phyloP scores from a whole-genome alignment of 2,113 vertebrate species.

The Amblyopsis rosae region DNA sequence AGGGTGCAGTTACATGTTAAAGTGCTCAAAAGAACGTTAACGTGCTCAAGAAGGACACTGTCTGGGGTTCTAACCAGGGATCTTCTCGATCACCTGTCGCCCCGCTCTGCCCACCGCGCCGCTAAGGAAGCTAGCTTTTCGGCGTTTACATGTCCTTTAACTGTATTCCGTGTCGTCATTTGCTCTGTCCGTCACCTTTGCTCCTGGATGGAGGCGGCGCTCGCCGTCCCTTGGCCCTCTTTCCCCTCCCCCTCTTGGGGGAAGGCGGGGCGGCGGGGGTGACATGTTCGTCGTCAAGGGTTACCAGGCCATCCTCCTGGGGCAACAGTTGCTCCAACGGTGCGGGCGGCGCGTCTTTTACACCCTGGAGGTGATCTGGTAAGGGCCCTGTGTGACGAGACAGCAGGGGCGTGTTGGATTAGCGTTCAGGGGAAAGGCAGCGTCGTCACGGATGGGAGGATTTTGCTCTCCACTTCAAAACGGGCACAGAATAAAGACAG shows the following conservation, averaged over 20 bases:
- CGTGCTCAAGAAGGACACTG: too few species aligned
- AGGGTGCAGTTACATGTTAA: too few species aligned
- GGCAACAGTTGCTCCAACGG: conserved; percentile 54
- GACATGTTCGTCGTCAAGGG: conserved; percentile 39
- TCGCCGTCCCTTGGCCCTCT: conserved; percentile 76
- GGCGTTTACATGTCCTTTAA: too few species aligned
- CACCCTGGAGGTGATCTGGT: conserved; percentile 78
- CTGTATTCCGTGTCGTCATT: not conserved
- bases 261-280: conserved; percentile 41
- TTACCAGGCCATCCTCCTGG: conserved; percentile 55
- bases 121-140: too few species aligned
- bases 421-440: not conserved
- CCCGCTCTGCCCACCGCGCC: too few species aligned
- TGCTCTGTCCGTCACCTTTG: conserved; percentile 73
- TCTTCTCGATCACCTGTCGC: too few species aligned
- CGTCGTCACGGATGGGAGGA: not conserved
- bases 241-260: conserved; percentile 76
- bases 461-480: not conserved
- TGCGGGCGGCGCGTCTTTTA: conserved; percentile 54
- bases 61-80: too few species aligned
- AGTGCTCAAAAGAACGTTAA: too few species aligned
- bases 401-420: not conserved
- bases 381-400: conserved; percentile 79
- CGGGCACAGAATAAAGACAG: too few species aligned
- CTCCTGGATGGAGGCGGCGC: conserved; percentile 44